Conservation (phyloP, 2,797 vertebrate genomes). For the Acipenser ruthenus region DNA sequence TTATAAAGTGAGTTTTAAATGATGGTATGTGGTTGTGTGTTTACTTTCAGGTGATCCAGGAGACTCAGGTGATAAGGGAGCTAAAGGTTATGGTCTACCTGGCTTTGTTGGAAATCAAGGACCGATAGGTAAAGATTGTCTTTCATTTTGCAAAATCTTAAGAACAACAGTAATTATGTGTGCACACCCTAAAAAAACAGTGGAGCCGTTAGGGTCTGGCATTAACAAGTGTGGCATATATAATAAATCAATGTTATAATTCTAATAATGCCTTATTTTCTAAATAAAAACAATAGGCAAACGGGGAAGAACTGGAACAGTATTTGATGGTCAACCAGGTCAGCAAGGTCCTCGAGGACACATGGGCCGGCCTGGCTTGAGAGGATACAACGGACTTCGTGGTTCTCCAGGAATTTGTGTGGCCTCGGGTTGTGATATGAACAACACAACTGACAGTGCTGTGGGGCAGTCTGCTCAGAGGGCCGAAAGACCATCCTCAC, state of each 20-base stretch:
- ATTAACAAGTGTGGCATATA: background rate
- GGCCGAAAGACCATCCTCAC: constrained; percentile 31
- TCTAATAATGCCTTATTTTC: background rate
- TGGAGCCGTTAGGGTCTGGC: no score
- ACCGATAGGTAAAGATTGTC: constrained; percentile 39
- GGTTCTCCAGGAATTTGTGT: constrained; percentile 64
- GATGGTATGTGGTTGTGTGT: constrained; percentile 1
- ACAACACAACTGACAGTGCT: constrained; percentile 30
- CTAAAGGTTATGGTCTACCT: constrained; percentile 45
- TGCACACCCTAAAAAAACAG: no score
- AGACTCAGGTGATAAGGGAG: constrained; percentile 53
- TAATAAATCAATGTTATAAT: background rate
- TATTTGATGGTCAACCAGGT: constrained; percentile 61
- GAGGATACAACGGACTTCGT: constrained; percentile 56
- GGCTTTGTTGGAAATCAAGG: constrained; percentile 52
- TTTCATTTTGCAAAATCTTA: background rate
- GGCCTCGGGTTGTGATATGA: constrained; percentile 54
- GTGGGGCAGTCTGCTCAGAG: constrained; percentile 28
- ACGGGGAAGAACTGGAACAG: constrained; percentile 55
- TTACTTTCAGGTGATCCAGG: constrained; percentile 43
- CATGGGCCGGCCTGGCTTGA: constrained; percentile 51
- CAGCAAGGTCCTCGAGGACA: constrained; percentile 58
- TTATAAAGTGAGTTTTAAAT: no score
- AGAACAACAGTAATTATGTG: no score
- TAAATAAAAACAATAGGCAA: constrained; percentile 44